These are phyloP conservation scores for Ursus arctos DNA, from an alignment of 2,113 vertebrate species.

Conservation along the genomic window DNA sequence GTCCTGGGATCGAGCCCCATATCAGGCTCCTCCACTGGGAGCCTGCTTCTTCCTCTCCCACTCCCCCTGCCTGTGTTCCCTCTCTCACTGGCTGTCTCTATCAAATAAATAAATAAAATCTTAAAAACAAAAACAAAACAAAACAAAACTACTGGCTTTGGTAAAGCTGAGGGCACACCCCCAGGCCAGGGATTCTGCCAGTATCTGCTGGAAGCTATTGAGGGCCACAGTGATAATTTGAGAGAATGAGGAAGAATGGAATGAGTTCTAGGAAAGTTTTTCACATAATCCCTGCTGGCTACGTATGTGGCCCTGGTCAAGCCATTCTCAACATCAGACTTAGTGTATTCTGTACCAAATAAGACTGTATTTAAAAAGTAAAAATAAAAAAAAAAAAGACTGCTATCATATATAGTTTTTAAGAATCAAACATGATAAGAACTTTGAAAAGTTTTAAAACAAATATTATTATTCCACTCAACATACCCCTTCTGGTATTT, in stretches of 20 bases:
- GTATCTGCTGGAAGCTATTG: not conserved
- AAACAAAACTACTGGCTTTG: not conserved
- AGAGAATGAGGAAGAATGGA: not conserved
- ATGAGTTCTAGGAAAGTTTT: not conserved
- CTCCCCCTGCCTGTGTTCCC: too few species aligned
- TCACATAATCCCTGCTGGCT: not conserved
- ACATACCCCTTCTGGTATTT: not conserved
- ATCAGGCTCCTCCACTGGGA: too few species aligned
- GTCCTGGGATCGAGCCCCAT: too few species aligned
- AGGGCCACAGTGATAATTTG: not conserved
- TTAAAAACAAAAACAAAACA: too few species aligned
- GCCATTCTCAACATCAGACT: not conserved
- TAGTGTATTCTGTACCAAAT: not conserved
- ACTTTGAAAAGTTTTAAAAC: not conserved
- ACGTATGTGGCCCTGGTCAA: not conserved
- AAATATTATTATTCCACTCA: constrained; percentile 24
- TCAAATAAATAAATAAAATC: too few species aligned
- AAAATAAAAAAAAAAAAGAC: not conserved
- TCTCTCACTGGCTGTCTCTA: too few species aligned
- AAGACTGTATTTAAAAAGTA: not conserved
- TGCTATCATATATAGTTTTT: not conserved
- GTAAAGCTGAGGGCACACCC: not conserved
- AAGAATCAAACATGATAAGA: not conserved
- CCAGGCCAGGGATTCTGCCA: not conserved
- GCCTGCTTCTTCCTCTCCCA: too few species aligned